Evolutionary conservation across 2,113 vertebrate species (phyloP).

Genomic region (Panurus biarmicus): DNA sequence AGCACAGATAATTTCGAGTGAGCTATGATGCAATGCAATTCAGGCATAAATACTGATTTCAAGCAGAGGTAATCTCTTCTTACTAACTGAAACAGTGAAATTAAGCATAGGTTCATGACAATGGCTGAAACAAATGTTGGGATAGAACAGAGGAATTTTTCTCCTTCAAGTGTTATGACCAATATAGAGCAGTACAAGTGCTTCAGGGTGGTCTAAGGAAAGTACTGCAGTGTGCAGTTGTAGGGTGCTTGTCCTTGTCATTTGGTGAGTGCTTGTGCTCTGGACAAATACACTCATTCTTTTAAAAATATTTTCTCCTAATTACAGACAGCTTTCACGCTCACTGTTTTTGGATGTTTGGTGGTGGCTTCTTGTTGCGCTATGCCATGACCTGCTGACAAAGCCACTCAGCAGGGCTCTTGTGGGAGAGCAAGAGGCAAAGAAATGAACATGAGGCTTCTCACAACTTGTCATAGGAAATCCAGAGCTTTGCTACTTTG

Average conservation of each 20-base stretch:
- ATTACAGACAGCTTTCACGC: accelerated
- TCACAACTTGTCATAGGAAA: not conserved
- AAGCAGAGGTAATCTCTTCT: not conserved
- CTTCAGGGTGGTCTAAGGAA: not conserved
- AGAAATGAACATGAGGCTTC: not conserved
- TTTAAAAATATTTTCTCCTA: not conserved
- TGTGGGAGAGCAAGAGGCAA: not conserved
- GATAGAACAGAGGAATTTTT: not conserved
- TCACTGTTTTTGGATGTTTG: not conserved
- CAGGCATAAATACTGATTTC: not conserved
- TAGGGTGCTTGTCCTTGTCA: not conserved
- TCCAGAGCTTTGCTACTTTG: not conserved
- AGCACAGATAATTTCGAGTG: not conserved
- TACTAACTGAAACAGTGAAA: not conserved
- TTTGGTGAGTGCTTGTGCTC: not conserved
- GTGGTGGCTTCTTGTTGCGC: not conserved
- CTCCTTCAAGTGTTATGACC: not conserved
- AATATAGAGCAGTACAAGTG: not conserved
- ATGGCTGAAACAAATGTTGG: not conserved
- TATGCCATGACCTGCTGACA: not conserved
- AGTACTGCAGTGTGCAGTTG: not conserved
- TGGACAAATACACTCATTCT: accelerated
- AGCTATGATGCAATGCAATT: not conserved
- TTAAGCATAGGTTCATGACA: not conserved
- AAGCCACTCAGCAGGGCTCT: not conserved